Conservation (phyloP, 2,888 invertebrate genomes). For the Apotomis turbidana region DNA sequence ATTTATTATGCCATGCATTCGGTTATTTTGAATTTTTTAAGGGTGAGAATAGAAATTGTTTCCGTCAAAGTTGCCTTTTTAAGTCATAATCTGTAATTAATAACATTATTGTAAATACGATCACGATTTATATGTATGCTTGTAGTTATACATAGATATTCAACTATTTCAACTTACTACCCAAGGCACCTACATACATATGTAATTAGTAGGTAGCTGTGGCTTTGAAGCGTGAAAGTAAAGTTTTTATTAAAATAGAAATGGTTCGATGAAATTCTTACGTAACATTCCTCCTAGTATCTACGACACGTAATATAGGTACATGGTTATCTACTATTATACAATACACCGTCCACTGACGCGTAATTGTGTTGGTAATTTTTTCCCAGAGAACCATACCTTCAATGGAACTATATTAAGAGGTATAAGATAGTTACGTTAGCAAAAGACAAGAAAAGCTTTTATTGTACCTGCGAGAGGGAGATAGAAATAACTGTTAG, state of each 20-base stretch:
- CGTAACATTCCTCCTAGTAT: slow-evolving; percentile 15
- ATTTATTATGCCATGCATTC: no score
- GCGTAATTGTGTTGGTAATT: slow-evolving; percentile 44
- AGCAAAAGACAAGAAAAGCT: slow-evolving; percentile 57
- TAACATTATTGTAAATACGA: no score
- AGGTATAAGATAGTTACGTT: slow-evolving; percentile 60
- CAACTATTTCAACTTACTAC: neutral
- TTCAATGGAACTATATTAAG: slow-evolving; percentile 64
- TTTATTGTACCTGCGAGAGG: slow-evolving; percentile 56
- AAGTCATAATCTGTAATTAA: no score
- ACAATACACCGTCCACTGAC: slow-evolving; percentile 52
- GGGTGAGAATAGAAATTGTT: no score
- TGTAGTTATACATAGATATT: no score
- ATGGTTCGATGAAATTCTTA: slow-evolving; percentile 28
- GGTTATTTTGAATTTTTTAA: no score
- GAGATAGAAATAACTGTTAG: slow-evolving; percentile 66
- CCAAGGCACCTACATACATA: slow-evolving; percentile 4
- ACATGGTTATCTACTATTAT: neutral
- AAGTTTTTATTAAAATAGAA: slow-evolving; percentile 34
- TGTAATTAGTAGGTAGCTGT: slow-evolving; percentile 5
- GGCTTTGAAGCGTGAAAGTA: slow-evolving; percentile 35
- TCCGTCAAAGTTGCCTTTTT: no score
- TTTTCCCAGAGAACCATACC: slow-evolving; percentile 62
- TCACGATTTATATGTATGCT: neutral
- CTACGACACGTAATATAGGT: neutral